Percentiles rank a stretch among this genome's conserved stretches.
Conservation (phyloP, 2,113 vertebrate genomes). For the Rhinichthys klamathensis region DNA sequence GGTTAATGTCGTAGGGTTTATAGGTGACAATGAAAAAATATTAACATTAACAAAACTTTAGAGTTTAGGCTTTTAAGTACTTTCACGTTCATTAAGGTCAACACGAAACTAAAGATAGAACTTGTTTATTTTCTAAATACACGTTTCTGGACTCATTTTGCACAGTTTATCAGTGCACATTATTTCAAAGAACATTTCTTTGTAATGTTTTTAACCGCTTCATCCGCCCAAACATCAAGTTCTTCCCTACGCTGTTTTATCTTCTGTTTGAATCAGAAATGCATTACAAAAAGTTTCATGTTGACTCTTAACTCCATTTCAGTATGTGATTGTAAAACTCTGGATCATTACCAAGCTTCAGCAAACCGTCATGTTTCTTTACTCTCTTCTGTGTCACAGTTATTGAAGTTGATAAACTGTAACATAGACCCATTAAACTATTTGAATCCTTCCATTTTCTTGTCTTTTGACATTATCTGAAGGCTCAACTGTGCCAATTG, state of each 20-base stretch:
- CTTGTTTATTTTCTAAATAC: neutral
- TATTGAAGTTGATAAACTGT: constrained; percentile 60
- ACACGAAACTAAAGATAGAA: constrained; percentile 25
- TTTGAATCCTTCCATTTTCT: constrained; percentile 58
- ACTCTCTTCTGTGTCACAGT: constrained; percentile 58
- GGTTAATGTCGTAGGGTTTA: constrained; percentile 47
- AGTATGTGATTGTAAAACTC: constrained; percentile 54
- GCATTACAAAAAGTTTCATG: neutral
- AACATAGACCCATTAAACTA: constrained; percentile 69
- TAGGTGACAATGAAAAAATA: constrained; percentile 49
- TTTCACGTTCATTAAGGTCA: constrained; percentile 57
- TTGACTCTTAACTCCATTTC: constrained; percentile 20
- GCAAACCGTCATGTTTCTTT: constrained; percentile 59
- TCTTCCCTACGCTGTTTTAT: neutral
- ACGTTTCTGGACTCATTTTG: neutral
- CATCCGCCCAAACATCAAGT: neutral
- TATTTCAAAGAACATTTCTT: neutral
- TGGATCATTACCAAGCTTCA: constrained; percentile 49
- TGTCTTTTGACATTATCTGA: neutral
- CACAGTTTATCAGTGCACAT: neutral
- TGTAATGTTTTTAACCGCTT: neutral
- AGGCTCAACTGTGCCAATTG: constrained; percentile 24
- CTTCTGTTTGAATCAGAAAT: neutral
- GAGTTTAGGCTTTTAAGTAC: constrained; percentile 58
- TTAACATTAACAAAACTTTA: constrained; percentile 57